Evolutionary conservation across 2,888 invertebrate species (phyloP).

Genomic region (Iselma pallidipennis): DNA sequence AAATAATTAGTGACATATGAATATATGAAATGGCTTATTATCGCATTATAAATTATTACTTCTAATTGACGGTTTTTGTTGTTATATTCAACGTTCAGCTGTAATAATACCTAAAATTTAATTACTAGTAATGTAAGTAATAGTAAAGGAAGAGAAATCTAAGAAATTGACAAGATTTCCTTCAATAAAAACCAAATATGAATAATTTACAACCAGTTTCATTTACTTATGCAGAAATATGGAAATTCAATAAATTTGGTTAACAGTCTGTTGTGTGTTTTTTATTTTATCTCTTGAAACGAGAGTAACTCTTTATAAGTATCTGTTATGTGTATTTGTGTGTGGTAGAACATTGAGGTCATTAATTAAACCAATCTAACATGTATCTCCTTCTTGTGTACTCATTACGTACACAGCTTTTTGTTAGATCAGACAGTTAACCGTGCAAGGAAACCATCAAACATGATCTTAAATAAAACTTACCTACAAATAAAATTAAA

Average conservation of each 20-base stretch:
- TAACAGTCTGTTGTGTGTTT: too few relatives aligned
- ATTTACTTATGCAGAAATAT: too few relatives aligned
- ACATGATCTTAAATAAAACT: not conserved
- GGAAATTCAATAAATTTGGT: too few relatives aligned
- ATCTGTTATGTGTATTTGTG: constrained; percentile 17
- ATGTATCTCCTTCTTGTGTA: constrained; percentile 29
- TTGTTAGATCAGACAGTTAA: constrained; percentile 33
- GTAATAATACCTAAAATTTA: not conserved
- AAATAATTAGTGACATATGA: constrained; percentile 29
- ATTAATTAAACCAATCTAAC: constrained; percentile 37
- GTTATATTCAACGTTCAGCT: not conserved
- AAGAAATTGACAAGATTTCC: too few relatives aligned
- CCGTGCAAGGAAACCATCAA: constrained; percentile 27
- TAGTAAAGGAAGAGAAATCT: too few relatives aligned
- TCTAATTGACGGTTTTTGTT: constrained; percentile 27
- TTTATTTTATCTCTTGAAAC: too few relatives aligned
- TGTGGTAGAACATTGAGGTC: constrained; percentile 16
- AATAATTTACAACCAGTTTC: too few relatives aligned
- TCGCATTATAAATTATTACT: constrained; percentile 32
- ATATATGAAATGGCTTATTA: constrained; percentile 23
- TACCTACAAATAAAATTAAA: too few relatives aligned
- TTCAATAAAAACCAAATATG: too few relatives aligned
- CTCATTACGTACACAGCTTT: constrained; percentile 34
- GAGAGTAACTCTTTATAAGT: not conserved
- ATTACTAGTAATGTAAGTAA: not conserved